Evolutionary conservation across 1,140 invertebrate species (phyloP).

Genomic region (Atta texana): DNA sequence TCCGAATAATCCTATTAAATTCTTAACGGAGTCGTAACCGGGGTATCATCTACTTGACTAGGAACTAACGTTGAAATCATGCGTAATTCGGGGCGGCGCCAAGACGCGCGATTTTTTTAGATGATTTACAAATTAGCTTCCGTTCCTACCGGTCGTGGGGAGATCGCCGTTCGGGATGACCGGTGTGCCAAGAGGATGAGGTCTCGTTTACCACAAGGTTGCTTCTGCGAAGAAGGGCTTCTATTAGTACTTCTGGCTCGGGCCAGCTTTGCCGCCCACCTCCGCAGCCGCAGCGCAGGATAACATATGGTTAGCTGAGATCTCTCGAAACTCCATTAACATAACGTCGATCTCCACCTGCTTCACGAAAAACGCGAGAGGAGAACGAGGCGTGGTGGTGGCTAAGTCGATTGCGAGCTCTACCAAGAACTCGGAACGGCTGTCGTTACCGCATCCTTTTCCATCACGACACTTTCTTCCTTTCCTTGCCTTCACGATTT

Average conservation of each 20-base stretch:
- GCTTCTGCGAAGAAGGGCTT: conserved; percentile 71
- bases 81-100: conserved; percentile 60
- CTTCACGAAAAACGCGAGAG: conserved; percentile 71
- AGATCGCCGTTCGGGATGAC: conserved; percentile 64
- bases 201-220: conserved; percentile 64
- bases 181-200: conserved; percentile 59
- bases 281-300: conserved; percentile 48
- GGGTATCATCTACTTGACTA: conserved; percentile 18
- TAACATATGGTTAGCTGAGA: conserved; percentile 82
- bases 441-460: conserved; percentile 44
- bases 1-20: neutral
- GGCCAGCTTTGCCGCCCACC: conserved; percentile 45
- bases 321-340: conserved; percentile 76
- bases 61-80: conserved; percentile 16
- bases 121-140: conserved; percentile 77
- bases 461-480: conserved; percentile 20
- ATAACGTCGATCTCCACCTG: conserved; percentile 80
- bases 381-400: conserved; percentile 17
- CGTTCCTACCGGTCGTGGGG: conserved; percentile 64
- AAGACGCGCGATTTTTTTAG: conserved; percentile 62
- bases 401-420: conserved; percentile 35
- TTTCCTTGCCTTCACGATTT: conserved; percentile 4
- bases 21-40: neutral
- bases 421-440: conserved; percentile 29
- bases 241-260: conserved; percentile 72